Conservation (phyloP, 2,113 vertebrate species). For the Promerops cafer region DNA sequence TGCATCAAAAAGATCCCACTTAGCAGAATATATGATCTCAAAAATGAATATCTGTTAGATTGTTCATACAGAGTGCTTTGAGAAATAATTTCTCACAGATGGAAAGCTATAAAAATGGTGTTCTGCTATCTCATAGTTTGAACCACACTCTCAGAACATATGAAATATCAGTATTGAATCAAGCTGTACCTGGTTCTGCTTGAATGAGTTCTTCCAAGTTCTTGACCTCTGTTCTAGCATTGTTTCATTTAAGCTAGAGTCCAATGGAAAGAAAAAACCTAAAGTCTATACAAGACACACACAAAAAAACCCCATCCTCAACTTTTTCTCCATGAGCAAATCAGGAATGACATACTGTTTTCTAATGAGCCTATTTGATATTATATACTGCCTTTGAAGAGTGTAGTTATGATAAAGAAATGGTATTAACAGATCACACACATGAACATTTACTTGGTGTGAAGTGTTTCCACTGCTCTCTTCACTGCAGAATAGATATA, state of each 20-base stretch:
- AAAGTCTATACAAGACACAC: neutral
- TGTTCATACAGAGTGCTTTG: conserved; percentile 62
- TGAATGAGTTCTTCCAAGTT: conserved; percentile 65
- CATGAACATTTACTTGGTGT: conserved; percentile 6
- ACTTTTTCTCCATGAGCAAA: neutral
- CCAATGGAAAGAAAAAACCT: neutral
- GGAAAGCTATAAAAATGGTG: conserved; percentile 74
- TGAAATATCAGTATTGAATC: conserved; percentile 77
- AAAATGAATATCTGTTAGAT: conserved; percentile 67
- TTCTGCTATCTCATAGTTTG: conserved; percentile 71
- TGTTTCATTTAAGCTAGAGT: conserved; percentile 70
- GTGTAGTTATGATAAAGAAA: neutral
- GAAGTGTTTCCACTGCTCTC: conserved; percentile 23
- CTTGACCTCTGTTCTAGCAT: conserved; percentile 67
- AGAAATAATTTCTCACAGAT: conserved; percentile 76
- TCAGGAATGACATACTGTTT: neutral
- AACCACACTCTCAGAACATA: conserved; percentile 68
- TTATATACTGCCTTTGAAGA: conserved; percentile 13
- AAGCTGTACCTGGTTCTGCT: conserved; percentile 71
- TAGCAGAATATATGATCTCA: conserved; percentile 55
- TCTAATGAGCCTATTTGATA: neutral
- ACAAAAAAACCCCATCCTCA: neutral
- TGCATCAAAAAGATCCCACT: conserved; percentile 67
- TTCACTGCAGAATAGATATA: neutral
- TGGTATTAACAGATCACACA: neutral